Evolutionary conservation across 2,888 invertebrate species (phyloP).

Genomic region (Sesamia inferens): DNA sequence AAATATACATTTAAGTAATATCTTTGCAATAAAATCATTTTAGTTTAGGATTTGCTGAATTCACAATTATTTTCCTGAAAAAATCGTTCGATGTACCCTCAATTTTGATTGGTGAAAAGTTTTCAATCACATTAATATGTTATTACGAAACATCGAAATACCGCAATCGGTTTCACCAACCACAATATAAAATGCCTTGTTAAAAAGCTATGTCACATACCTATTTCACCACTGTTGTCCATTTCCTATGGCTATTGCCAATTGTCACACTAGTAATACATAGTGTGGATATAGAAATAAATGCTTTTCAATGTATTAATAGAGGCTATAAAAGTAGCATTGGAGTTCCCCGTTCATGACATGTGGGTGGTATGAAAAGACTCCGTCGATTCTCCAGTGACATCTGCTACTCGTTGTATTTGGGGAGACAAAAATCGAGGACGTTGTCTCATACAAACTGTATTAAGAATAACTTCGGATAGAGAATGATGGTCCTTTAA

Average conservation of each 20-base stretch:
- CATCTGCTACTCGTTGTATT: not conserved
- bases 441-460: not conserved
- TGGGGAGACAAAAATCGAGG: not conserved
- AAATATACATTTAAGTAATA: constrained; percentile 11
- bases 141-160: constrained; percentile 47
- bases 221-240: constrained; percentile 74
- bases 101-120: constrained; percentile 28
- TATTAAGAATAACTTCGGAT: not conserved
- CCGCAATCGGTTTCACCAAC: constrained; percentile 46
- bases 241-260: constrained; percentile 82
- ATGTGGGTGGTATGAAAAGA: constrained; percentile 1
- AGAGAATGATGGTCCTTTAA: not conserved
- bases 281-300: constrained; percentile 69
- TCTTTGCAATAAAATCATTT: too few relatives aligned
- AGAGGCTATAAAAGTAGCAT: constrained; percentile 52
- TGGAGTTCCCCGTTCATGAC: constrained; percentile 30
- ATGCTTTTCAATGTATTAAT: constrained; percentile 75
- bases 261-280: constrained; percentile 73
- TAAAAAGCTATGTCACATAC: constrained; percentile 57
- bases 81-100: not conserved
- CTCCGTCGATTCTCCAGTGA: not conserved
- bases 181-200: constrained; percentile 50
- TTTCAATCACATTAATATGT: constrained; percentile 38
- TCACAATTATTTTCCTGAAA: not conserved
- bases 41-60: too few relatives aligned